A percentile compares a stretch with the other conserved stretches of the same genome.
Evolutionary conservation across 2,113 vertebrate species (phyloP).

Genomic region (Oryctolagus cuniculus): DNA sequence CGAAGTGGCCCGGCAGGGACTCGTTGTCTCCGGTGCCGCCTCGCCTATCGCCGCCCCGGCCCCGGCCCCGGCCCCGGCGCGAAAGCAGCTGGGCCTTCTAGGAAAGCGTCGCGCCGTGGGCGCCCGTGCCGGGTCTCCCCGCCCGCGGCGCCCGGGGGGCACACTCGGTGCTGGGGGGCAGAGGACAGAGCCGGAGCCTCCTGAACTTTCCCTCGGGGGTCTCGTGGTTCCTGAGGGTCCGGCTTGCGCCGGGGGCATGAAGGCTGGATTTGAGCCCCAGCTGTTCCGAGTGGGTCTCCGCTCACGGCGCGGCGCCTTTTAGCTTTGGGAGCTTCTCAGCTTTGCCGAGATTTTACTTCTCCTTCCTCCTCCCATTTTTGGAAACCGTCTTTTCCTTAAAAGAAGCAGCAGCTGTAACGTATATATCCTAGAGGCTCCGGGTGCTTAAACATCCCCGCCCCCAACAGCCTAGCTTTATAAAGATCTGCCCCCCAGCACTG

Average conservation of each 20-base stretch:
- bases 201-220: not conserved
- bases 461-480: not conserved
- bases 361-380: not conserved
- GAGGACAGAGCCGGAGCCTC: not conserved
- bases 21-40: not conserved
- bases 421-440: not conserved
- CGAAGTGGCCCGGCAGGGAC: not conserved
- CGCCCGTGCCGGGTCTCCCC: not conserved
- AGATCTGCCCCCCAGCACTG: not conserved
- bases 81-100: constrained; percentile 35
- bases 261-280: not conserved
- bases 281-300: not conserved
- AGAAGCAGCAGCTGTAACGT: not conserved
- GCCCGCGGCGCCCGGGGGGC: not conserved
- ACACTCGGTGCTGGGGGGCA: not conserved
- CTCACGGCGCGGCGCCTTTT: not conserved
- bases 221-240: not conserved
- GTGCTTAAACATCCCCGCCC: not conserved
- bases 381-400: not conserved
- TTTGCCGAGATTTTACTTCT: not conserved
- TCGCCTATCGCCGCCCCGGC: not conserved
- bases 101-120: not conserved
- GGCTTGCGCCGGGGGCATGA: not conserved
- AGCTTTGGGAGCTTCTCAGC: not conserved
- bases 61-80: rapidly evolving